Percentiles rank a stretch among this genome's conserved stretches.
phyloP scores from a whole-genome alignment of 2,113 vertebrate species.

The Falcunculus frontatus region DNA sequence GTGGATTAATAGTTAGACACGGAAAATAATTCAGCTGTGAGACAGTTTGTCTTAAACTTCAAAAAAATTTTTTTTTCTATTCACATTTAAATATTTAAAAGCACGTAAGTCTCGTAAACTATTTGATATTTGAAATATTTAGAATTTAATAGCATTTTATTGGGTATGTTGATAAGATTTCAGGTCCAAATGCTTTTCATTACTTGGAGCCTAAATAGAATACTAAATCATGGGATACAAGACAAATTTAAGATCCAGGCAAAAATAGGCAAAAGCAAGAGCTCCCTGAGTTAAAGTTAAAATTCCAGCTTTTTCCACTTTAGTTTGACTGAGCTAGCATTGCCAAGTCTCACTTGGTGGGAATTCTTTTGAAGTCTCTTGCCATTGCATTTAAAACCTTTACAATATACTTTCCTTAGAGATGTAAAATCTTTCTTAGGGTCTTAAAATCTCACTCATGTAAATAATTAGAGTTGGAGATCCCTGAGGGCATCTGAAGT shows the following conservation, averaged over 20 bases:
- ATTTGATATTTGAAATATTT: neutral
- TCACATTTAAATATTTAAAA: neutral
- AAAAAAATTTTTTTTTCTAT: neutral
- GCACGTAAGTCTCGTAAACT: neutral
- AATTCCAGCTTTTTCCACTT: neutral
- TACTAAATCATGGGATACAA: neutral
- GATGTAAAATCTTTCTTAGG: neutral
- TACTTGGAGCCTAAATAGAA: neutral
- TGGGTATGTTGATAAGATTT: neutral
- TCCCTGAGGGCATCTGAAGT: neutral
- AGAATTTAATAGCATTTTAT: neutral
- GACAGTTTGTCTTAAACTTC: neutral
- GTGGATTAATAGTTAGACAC: neutral
- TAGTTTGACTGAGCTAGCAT: neutral
- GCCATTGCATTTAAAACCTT: neutral
- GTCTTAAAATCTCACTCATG: neutral
- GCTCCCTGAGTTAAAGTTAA: neutral
- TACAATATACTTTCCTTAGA: neutral
- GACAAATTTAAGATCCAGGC: neutral
- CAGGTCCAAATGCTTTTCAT: neutral
- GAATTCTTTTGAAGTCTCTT: neutral
- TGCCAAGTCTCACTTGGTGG: neutral
- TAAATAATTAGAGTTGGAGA: constrained; percentile 3
- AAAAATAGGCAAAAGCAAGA: neutral
- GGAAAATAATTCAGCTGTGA: neutral